phyloP scores from a whole-genome alignment of 2,888 invertebrate species.

The Andricus quercusramuli region DNA sequence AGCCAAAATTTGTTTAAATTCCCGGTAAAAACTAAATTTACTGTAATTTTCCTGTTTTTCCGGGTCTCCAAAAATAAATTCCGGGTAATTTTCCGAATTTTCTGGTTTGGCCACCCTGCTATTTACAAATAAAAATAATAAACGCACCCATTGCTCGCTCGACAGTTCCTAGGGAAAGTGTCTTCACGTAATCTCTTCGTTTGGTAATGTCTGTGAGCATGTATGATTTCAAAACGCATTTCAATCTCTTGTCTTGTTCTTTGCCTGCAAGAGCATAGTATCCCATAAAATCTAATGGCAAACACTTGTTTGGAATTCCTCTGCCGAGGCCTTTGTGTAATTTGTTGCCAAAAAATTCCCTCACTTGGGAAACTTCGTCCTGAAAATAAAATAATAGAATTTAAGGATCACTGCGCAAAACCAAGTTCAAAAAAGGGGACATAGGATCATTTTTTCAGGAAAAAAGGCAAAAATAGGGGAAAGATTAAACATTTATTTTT shows the following conservation, averaged over 20 bases:
- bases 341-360: conserved; percentile 93
- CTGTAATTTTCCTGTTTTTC: too few relatives aligned
- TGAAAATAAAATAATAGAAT: conserved; percentile 70
- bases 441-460: too few relatives aligned
- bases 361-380: conserved; percentile 92
- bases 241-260: conserved; percentile 90
- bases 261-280: conserved; percentile 94
- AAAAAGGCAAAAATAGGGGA: too few relatives aligned
- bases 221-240: conserved; percentile 86
- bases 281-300: conserved; percentile 98
- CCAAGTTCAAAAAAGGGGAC: too few relatives aligned
- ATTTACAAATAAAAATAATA: conserved; percentile 19
- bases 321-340: conserved; percentile 92
- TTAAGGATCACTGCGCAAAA: too few relatives aligned
- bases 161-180: conserved; percentile 85
- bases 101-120: not conserved
- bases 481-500: too few relatives aligned
- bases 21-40: too few relatives aligned
- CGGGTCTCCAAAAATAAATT: too few relatives aligned
- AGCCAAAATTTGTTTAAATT: too few relatives aligned
- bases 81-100: too few relatives aligned
- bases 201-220: conserved; percentile 93
- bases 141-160: conserved; percentile 76
- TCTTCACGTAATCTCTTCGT: conserved; percentile 94
- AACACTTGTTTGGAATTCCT: conserved; percentile 92